Base-by-base conservation (phyloP, 1,140 invertebrate species). In the Cydia fagiglandana region DNA sequence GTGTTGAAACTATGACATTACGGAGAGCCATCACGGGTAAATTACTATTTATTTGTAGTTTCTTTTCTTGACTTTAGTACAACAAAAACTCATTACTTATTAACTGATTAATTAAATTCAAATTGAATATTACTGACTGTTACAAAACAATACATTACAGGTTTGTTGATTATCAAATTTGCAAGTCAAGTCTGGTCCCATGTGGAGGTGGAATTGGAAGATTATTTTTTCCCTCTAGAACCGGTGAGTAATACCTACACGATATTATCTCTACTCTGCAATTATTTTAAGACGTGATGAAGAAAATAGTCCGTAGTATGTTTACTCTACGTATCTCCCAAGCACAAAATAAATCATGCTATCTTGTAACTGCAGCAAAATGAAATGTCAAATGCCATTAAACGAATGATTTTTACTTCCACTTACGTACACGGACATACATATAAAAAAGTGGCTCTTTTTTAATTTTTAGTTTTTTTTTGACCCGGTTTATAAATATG, bases 211-310 rank as follows among this genome's bases (percentile, higher is more conserved):
- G 90, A 92, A 75, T 83, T 89, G 4, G 90, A 92, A 80, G 90
- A 92, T 82, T 92, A 92, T 70, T 92, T 92, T 77, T 92, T 92
- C 77, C 90, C 90, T 9, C 79, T 92, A 82, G 90, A 92, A 77
- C 90, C 90, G 74, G 90, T 91, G 81, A 80, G 82, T 75, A 41
- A 10, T 41, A 41, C n/a, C n/a, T n/a, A n/a, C 38, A 41, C 38
- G 38, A 10, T 41, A 41, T 41, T 41, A 41, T 7, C 7, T 41
- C 7, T 10, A 41, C 38, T 41, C 38, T 41, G 38, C 38, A 41
- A 9, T 41, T 0, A 10, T 41, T 47, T 47, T 47, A 12, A 47
- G 12, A 2, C 45, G 45, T 12, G 41, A 45, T 45, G 10, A 45
- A 12, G 10, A 45, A 45, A 45, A 13, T 45, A 45, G 41, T 12